Evolutionary conservation across 2,113 vertebrate genomes (phyloP), one percentile per base, ranked within the genome.

Genomic region (Herpailurus yagouaroundi): DNA sequence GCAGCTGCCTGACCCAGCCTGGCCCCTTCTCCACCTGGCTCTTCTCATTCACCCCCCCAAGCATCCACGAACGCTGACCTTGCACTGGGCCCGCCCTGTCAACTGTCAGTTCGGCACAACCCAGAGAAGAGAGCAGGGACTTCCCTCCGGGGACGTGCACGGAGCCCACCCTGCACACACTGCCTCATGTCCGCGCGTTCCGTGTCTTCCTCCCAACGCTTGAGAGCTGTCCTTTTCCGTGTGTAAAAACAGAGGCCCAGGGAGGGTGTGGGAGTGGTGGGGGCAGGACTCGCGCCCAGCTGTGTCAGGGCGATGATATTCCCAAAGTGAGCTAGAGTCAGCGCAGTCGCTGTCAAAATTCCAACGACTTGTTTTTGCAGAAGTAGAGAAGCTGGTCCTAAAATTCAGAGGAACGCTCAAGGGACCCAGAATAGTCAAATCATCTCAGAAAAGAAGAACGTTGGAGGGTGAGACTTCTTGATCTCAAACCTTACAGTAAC

Each of bases 381-480:
- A 92, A 89, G 71, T 64, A 60, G 68, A 77, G 63, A 90, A 71
- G 15, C 7, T 71, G 16, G 6, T n/a, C 33, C 85, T 82, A 66
- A 94, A 89, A 95, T 92, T 38, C 50, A 33, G 45, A 94, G 31
- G 33, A 77, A 92, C 52, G 83, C 18, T 6, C 4, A 91, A 94
- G 23, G 48, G 21, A 50, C 19, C 79, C 12, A 45, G n/a, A 82
- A 76, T 2, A 82, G 18, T 27, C 48, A 86, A 85, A 77, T 76
- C 90, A 89, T 45, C 66, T 63, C 86, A 36, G 73, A 88, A 95
- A 91, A 95, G 82, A 93, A 76, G 15, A 83, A 73, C 79, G 36
- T 38, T 86, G 14, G n/a, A 89, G 31, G 11, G 74, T 86, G 41
- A 48, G 0, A 66, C 19, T 60, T 94, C 36, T 80, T 52, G 84